Evolutionary conservation across 1,140 invertebrate species (phyloP), one percentile per base, ranked within the genome.

Genomic region (Drosophila gunungcola): DNA sequence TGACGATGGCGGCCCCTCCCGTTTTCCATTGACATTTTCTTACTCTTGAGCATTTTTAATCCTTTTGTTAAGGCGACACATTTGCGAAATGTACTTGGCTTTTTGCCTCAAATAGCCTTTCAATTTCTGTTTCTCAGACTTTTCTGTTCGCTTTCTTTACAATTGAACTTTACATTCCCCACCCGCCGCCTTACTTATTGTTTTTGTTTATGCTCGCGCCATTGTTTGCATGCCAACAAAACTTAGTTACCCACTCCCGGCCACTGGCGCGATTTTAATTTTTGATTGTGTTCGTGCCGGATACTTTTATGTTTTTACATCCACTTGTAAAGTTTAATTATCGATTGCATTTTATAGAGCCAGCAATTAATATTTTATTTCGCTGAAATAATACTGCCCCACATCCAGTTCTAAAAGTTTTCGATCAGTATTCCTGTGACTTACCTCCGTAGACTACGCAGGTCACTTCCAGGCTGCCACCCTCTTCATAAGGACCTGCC

Each of bases 401-500:
- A 9, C 21, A n/a, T 16, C 21, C 16, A 41, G 12, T 32, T 41
- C 0, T 25, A 4, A 6, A 16, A 16, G n/a, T 39, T 55, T 42
- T 36, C 56, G 32, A 45, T 62, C 43, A 55, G 27, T 36, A 56
- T 48, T 51, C 38, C 43, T 11, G 29, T 45, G 61, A 94, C 95
- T 95, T 94, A 98, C 97, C 97, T 92, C 97, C 97, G 41, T 94
- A 94, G 39, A 97, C 97, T 62, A 96, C 94, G 93, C 97, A 98
- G 69, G 95, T 96, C 56, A 98, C 94, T 91, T 95, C 95, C 93
- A 98, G 95, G 63, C 95, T 95, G 11, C 95, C 95, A 16, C 96
- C 97, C 93, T 98, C 97, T 82, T 95, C 95, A 92, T 97, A 98
- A 48, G 97, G 97, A 49, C 97, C 97, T 36, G 97, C 96, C 10